Conservation (phyloP, 2,113 vertebrate genomes). For the Odobenus rosmarus region DNA sequence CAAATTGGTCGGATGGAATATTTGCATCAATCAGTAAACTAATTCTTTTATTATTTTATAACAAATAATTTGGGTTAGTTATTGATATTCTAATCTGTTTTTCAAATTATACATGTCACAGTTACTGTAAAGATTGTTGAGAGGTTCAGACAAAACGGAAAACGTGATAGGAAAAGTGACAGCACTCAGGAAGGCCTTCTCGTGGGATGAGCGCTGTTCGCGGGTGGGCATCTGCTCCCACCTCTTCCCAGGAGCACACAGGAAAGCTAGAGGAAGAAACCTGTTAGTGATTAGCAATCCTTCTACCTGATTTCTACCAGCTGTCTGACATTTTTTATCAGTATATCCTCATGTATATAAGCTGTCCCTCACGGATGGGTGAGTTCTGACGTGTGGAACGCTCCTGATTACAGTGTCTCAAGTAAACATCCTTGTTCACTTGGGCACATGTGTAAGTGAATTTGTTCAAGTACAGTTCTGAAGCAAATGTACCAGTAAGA, state of each 20-base stretch:
- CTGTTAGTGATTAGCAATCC: rapidly evolving
- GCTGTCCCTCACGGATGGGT: rapidly evolving
- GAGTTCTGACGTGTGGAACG: rapidly evolving
- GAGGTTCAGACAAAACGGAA: neutral
- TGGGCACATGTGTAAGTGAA: neutral
- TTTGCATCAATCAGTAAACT: neutral
- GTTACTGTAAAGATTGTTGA: neutral
- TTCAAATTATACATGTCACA: neutral
- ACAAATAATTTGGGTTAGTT: neutral
- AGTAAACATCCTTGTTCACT: neutral
- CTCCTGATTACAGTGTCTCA: neutral
- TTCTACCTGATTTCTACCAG: neutral
- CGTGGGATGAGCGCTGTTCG: rapidly evolving
- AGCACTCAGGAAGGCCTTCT: neutral
- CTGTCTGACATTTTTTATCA: rapidly evolving
- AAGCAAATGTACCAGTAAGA: rapidly evolving
- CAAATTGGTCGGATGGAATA: too few relatives aligned
- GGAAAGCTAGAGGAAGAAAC: neutral
- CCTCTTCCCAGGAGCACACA: rapidly evolving
- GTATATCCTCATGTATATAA: neutral
- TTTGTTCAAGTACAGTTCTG: neutral
- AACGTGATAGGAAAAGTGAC: neutral
- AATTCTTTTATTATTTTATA: neutral
- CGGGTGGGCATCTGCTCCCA: neutral
- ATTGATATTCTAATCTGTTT: neutral